Evolutionary conservation across 35 echinoderm and acorn worm species (phyloP).

Genomic region (Stichopus chloronotus): DNA sequence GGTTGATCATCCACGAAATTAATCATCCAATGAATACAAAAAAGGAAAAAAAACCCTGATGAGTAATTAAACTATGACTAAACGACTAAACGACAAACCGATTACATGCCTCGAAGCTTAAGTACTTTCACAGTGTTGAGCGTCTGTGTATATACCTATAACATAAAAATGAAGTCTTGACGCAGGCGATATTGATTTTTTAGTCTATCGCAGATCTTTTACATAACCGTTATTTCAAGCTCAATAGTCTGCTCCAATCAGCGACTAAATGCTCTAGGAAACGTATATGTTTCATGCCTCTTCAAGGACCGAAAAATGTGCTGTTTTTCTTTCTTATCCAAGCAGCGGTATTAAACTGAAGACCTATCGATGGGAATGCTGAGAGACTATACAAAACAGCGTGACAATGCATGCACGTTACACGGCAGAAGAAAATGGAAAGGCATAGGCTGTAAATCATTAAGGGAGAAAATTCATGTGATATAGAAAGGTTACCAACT

Average conservation of each 20-base stretch:
- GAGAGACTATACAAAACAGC: neutral
- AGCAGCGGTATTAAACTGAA: neutral
- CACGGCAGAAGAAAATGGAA: too few species aligned
- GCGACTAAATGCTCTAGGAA: neutral
- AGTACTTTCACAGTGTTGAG: neutral
- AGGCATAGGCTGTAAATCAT: too few species aligned
- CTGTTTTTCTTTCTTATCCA: neutral
- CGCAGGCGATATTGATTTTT: neutral
- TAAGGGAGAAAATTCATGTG: too few species aligned
- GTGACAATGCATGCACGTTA: too few species aligned
- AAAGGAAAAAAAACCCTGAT: neutral
- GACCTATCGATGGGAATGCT: neutral
- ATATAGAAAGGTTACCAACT: too few species aligned
- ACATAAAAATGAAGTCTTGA: neutral
- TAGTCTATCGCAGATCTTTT: neutral
- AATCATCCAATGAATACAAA: neutral
- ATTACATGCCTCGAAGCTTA: neutral
- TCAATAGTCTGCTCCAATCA: neutral
- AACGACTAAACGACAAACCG: neutral
- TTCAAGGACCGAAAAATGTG: neutral
- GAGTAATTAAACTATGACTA: neutral
- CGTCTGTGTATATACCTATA: neutral
- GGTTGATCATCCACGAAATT: neutral
- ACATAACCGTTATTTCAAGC: neutral
- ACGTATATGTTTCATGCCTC: neutral